These are phyloP conservation scores for Heliconius aoede DNA, from an alignment of 2,888 invertebrate genomes.

Conservation along the genomic window DNA sequence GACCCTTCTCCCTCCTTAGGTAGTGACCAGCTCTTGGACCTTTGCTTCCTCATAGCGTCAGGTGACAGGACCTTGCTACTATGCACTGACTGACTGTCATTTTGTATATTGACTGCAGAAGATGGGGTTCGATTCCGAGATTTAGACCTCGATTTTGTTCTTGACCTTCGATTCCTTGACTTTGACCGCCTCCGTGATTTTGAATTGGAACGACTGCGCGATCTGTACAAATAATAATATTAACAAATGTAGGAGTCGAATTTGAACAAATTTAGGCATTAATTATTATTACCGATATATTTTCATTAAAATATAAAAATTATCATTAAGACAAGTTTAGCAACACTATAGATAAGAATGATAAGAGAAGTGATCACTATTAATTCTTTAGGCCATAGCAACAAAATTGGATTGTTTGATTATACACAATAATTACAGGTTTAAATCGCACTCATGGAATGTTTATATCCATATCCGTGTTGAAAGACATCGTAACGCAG, in stretches of 20 bases:
- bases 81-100: slow-evolving; percentile 32
- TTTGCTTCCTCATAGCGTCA: slow-evolving; percentile 52
- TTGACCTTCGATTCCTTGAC: slow-evolving; percentile 56
- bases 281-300: too few relatives aligned
- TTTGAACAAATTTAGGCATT: too few relatives aligned
- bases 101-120: slow-evolving; percentile 32
- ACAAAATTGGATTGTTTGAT: neutral
- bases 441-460: too few relatives aligned
- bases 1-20: slow-evolving; percentile 79
- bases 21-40: slow-evolving; percentile 86
- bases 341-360: neutral
- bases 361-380: neutral
- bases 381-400: neutral
- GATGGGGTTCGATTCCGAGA: slow-evolving; percentile 51
- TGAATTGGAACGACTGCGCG: slow-evolving; percentile 67
- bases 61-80: slow-evolving; percentile 21
- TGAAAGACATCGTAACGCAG: too few relatives aligned
- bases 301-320: neutral
- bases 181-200: slow-evolving; percentile 60
- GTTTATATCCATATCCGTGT: too few relatives aligned
- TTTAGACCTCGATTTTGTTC: slow-evolving; percentile 56
- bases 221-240: slow-evolving; percentile 57
- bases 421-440: neutral
- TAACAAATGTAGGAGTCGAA: too few relatives aligned
- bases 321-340: neutral